These are phyloP conservation scores for Brachionus paranguensis DNA, from an alignment of 1,140 invertebrate species.

Conservation along the genomic window DNA sequence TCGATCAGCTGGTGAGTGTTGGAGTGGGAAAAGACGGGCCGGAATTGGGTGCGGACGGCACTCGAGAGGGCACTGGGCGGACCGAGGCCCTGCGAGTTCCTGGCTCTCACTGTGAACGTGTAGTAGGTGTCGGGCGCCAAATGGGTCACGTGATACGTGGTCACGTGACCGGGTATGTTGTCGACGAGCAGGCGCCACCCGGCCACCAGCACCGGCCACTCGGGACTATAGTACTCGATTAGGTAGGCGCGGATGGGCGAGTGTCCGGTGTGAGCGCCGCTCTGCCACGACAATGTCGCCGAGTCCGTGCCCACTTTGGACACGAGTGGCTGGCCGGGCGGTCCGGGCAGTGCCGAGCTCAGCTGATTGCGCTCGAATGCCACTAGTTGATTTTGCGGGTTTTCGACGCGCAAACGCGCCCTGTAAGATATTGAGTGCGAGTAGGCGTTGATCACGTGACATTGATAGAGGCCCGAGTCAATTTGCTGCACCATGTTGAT, in stretches of 20 bases:
- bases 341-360: neutral
- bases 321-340: neutral
- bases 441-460: neutral
- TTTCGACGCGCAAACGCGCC: neutral
- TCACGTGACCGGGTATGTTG: neutral
- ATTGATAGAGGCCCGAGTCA: constrained; percentile 4
- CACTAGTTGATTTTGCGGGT: constrained; percentile 4
- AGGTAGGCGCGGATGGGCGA: neutral
- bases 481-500: neutral
- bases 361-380: neutral
- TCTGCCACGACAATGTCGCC: neutral
- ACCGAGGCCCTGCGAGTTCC: constrained; percentile 1
- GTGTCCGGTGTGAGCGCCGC: neutral
- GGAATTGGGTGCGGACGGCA: neutral
- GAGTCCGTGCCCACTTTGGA: neutral
- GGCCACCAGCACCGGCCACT: neutral
- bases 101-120: neutral
- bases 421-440: neutral
- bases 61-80: neutral
- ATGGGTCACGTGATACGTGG: neutral
- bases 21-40: neutral
- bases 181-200: neutral
- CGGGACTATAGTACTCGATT: constrained; percentile 13
- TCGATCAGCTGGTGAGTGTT: neutral
- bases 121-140: neutral